phyloP scores from a whole-genome alignment of 2,113 vertebrate species.

The Ancistrus triradiatus region DNA sequence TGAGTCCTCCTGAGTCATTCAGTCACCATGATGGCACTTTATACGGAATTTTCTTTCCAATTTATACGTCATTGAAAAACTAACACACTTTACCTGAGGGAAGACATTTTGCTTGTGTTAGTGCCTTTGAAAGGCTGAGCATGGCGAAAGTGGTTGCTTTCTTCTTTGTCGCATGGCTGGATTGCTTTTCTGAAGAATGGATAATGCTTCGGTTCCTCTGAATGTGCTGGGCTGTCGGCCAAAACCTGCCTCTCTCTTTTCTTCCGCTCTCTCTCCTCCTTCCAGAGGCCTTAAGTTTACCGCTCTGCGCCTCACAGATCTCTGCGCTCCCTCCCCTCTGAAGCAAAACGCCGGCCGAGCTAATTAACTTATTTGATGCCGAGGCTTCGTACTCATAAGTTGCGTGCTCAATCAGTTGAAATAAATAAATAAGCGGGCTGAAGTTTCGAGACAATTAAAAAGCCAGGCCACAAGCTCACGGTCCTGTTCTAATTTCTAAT shows the following conservation, averaged over 20 bases:
- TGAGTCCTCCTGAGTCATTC: no score
- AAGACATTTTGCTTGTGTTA: neutral
- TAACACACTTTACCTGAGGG: neutral
- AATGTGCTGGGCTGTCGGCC: conserved; percentile 58
- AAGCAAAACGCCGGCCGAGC: conserved; percentile 47
- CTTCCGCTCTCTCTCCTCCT: conserved; percentile 30
- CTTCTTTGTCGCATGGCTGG: conserved; percentile 16
- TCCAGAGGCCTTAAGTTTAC: conserved; percentile 10
- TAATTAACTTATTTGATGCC: conserved; percentile 64
- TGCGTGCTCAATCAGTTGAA: conserved; percentile 52
- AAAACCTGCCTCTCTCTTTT: conserved; percentile 30
- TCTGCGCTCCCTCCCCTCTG: conserved; percentile 22
- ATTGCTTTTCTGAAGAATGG: conserved; percentile 41
- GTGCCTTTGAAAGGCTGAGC: conserved; percentile 11
- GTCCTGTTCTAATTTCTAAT: conserved; percentile 5
- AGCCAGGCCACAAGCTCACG: neutral
- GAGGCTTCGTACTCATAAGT: conserved; percentile 51
- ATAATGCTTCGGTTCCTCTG: conserved; percentile 52
- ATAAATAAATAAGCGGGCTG: neutral
- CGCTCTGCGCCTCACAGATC: conserved; percentile 3
- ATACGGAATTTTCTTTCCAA: no score
- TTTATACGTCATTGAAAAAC: no score
- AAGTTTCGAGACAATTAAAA: conserved; percentile 32
- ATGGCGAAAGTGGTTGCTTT: conserved; percentile 12
- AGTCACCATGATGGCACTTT: no score